phyloP scores from a whole-genome alignment of 1,140 invertebrate species.

The Sycophila sp. region DNA sequence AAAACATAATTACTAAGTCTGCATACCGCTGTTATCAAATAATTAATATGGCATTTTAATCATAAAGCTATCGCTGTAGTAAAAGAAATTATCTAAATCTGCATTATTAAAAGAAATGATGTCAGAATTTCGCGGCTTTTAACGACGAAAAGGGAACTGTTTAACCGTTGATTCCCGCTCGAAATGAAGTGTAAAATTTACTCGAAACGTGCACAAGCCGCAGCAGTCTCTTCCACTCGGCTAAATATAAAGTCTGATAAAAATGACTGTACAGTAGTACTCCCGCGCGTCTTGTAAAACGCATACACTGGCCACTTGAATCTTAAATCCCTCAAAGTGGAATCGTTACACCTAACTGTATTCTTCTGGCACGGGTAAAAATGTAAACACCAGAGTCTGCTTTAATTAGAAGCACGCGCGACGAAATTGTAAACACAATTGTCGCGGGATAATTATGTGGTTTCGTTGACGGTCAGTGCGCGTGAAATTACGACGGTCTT shows the following conservation, averaged over 20 bases:
- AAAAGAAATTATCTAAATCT: neutral
- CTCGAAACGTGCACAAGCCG: neutral
- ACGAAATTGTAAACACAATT: neutral
- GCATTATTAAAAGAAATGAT: conserved; percentile 14
- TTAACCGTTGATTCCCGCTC: conserved; percentile 1
- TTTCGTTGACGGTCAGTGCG: neutral
- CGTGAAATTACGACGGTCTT: too few species aligned
- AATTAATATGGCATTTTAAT: too few species aligned
- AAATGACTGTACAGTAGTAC: conserved; percentile 10
- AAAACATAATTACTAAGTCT: too few species aligned
- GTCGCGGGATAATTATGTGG: neutral
- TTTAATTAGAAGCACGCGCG: neutral
- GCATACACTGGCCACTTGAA: neutral
- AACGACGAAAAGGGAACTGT: conserved; percentile 12
- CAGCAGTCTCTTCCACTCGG: conserved; percentile 14
- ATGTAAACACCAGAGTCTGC: neutral
- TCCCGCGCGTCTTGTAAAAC: too few species aligned
- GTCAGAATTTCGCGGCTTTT: too few species aligned
- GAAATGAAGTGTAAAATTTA: conserved; percentile 32
- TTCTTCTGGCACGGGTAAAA: neutral
- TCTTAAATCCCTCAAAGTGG: neutral
- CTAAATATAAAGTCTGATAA: conserved; percentile 12
- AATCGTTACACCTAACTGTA: neutral
- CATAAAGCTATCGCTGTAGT: too few species aligned
- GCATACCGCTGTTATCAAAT: too few species aligned